Evolutionary conservation across 1,140 invertebrate genomes (phyloP).

Genomic region (Diorhabda carinulata): DNA sequence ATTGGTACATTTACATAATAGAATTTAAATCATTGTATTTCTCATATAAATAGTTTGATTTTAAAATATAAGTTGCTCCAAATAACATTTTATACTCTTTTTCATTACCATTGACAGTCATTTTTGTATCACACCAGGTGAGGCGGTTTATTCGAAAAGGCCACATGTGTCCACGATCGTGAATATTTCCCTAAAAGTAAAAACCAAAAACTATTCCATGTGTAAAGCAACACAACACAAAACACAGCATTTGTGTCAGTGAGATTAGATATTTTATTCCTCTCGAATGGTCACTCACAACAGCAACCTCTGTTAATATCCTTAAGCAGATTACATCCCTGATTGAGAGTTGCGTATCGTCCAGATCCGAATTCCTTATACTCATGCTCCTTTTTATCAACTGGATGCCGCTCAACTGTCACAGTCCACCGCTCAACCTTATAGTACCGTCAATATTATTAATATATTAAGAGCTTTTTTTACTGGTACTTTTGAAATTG

Average conservation of each 20-base stretch:
- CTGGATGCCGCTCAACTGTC: slow-evolving; percentile 9
- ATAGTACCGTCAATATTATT: too few relatives aligned
- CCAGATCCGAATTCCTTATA: not conserved
- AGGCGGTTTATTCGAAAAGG: not conserved
- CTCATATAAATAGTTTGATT: too few relatives aligned
- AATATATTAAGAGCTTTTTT: too few relatives aligned
- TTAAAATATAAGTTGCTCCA: not conserved
- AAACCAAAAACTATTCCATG: slow-evolving; percentile 5
- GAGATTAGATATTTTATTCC: slow-evolving; percentile 14
- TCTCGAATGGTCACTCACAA: slow-evolving; percentile 14
- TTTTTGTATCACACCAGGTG: not conserved
- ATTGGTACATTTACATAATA: too few relatives aligned
- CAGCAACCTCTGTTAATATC: slow-evolving; percentile 10
- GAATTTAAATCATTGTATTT: too few relatives aligned
- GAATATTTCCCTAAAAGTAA: not conserved
- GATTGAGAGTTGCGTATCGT: slow-evolving; percentile 14
- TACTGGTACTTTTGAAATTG: too few relatives aligned
- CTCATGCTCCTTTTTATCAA: slow-evolving; percentile 5
- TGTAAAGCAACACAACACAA: slow-evolving; percentile 9
- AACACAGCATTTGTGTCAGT: slow-evolving; percentile 12
- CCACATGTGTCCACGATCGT: not conserved
- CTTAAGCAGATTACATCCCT: slow-evolving; percentile 17
- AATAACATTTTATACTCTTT: not conserved
- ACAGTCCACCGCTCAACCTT: not conserved
- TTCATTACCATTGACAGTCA: not conserved